Conservation (phyloP, 2,888 invertebrate genomes). For the Beris morrisii region DNA sequence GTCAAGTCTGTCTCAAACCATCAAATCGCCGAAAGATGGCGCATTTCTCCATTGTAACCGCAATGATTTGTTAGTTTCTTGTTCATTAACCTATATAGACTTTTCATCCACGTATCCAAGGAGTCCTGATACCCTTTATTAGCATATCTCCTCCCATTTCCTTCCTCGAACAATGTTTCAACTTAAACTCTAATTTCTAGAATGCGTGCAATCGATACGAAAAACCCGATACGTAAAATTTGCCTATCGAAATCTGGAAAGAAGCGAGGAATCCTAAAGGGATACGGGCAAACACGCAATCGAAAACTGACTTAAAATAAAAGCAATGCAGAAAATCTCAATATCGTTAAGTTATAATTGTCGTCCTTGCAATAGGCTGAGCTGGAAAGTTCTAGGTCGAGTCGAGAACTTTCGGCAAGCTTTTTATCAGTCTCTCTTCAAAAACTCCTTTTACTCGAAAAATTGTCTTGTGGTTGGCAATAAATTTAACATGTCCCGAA, state of each 20-base stretch:
- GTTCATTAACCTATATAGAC: too few relatives aligned
- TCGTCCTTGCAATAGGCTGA: too few relatives aligned
- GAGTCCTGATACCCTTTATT: too few relatives aligned
- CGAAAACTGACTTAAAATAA: neutral
- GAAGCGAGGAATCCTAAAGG: neutral
- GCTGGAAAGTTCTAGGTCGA: too few relatives aligned
- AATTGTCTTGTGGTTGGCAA: neutral
- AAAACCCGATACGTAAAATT: too few relatives aligned
- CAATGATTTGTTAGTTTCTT: too few relatives aligned
- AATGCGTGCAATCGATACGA: neutral
- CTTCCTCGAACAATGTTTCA: too few relatives aligned
- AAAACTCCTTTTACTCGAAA: neutral
- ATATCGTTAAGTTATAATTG: neutral
- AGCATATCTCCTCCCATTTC: too few relatives aligned
- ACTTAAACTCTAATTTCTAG: neutral
- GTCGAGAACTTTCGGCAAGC: neutral
- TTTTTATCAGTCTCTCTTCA: neutral
- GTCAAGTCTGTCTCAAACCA: too few relatives aligned
- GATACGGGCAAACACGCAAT: slow-evolving; percentile 17
- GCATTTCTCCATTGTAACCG: too few relatives aligned
- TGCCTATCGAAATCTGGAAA: neutral
- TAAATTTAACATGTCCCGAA: slow-evolving; percentile 10
- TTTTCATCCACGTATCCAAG: too few relatives aligned
- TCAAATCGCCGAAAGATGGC: too few relatives aligned
- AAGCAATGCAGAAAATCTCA: slow-evolving; percentile 6